phyloP scores from a whole-genome alignment of 2,888 invertebrate genomes.

The Sthenelais limicola region DNA sequence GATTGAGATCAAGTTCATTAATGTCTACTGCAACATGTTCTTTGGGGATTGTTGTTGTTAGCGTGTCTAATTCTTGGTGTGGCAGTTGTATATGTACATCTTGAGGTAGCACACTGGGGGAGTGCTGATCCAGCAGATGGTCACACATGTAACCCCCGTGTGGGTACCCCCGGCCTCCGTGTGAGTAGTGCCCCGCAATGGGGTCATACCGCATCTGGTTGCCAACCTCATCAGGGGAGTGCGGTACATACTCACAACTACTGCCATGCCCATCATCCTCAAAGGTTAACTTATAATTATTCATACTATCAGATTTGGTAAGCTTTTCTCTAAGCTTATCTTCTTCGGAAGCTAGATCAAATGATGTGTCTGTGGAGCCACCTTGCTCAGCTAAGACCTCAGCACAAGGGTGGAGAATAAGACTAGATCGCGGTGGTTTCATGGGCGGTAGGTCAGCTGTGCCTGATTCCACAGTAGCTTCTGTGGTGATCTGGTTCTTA shows the following conservation, averaged over 20 bases:
- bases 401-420: not conserved
- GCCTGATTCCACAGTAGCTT: conserved; percentile 30
- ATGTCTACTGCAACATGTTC: not conserved
- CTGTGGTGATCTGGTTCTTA: conserved; percentile 31
- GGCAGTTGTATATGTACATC: too few species aligned
- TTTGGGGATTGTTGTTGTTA: not conserved
- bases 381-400: not conserved
- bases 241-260: conserved; percentile 50
- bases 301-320: conserved; percentile 10
- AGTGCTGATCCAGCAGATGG: not conserved
- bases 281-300: conserved; percentile 43
- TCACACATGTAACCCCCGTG: conserved; percentile 55
- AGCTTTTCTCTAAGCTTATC: not conserved
- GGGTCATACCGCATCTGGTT: conserved; percentile 62
- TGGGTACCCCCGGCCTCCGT: conserved; percentile 64
- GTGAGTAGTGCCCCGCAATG: conserved; percentile 61
- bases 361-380: conserved; percentile 4
- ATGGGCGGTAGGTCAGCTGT: not conserved
- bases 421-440: conserved; percentile 20
- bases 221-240: conserved; percentile 60
- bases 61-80: not conserved
- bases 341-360: conserved; percentile 26
- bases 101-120: too few species aligned
- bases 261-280: conserved; percentile 25
- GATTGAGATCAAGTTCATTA: not conserved